Evolutionary conservation across 2,888 invertebrate species (phyloP).

Genomic region (Elysia crispata): DNA sequence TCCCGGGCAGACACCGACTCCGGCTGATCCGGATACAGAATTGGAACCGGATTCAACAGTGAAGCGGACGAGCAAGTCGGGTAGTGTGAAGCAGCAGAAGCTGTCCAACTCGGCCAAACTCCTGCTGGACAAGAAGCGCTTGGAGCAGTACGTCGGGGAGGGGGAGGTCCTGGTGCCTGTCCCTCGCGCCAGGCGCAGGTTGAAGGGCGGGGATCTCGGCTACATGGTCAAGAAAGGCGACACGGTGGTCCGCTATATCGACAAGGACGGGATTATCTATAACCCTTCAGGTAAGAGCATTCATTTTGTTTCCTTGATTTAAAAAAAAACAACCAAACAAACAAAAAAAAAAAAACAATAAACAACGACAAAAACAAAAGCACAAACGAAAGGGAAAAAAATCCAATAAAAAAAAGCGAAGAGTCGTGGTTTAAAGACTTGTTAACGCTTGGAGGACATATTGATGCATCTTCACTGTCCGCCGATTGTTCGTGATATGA

Average conservation of each 20-base stretch:
- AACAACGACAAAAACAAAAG: too few species aligned
- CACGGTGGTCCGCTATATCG: constrained; percentile 49
- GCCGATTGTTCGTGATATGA: too few species aligned
- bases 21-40: neutral
- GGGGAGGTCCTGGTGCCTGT: constrained; percentile 49
- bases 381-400: too few species aligned
- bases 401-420: too few species aligned
- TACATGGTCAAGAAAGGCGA: constrained; percentile 50
- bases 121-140: constrained; percentile 40
- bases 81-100: constrained; percentile 10
- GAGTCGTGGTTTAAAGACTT: too few species aligned
- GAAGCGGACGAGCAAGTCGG: neutral
- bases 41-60: neutral
- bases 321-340: too few species aligned
- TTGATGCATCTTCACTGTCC: too few species aligned
- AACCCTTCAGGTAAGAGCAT: constrained; percentile 44
- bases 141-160: constrained; percentile 40
- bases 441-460: too few species aligned
- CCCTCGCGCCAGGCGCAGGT: constrained; percentile 44
- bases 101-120: constrained; percentile 26
- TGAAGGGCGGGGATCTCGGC: constrained; percentile 40
- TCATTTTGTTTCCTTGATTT: too few species aligned
- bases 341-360: too few species aligned
- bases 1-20: neutral
- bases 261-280: constrained; percentile 48